Evolutionary conservation across 2,888 invertebrate genomes (phyloP), one percentile per base, ranked within the genome.

Genomic region (Acronicta aceris): DNA sequence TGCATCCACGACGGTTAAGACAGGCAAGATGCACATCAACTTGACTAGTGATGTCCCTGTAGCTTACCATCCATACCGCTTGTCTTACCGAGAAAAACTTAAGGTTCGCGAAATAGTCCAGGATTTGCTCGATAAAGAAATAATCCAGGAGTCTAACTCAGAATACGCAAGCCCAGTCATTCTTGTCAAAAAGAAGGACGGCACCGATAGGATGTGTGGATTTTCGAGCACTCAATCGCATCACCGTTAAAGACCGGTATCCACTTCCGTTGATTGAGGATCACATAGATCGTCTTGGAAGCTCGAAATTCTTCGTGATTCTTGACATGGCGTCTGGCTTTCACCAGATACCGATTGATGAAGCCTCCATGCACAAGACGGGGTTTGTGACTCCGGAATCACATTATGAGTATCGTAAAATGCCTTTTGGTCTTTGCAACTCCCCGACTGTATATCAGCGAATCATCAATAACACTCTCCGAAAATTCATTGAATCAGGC

Each of bases 311-410:
- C 12, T 47, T 47, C 16, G 16, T 8, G 3, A 47, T 27, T n/a
- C n/a, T 46, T 2, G 45, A 46, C n/a, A 46, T 46, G 33, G 33
- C 33, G 0, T 5, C 33, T 12, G 33, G 33, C 10, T 33, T 33
- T 12, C 33, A 33, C 5, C 33, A 33, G 5, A 12, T 33, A 6
- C 1, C 12, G 5, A 33, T 33, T 12, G 12, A 33, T 16, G 59
- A 65, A 13, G 59, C 50, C 0, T 66, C 67, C 0, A 47, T 66
- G 0, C 47, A 40, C 1, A 67, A 62, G 36, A 76, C 76, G 0
- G 72, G 59, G 0, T 75, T 77, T 13, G 64, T 67, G 8, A 67
- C 59, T 7, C 62, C 61, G 0, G 66, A 69, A 33, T 62, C 52
- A 10, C 73, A 70, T 2, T 55, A 41, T 21, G 56, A 56, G 16